Conservation (phyloP, 2,797 vertebrate genomes). For the Myiothlypis coronata region DNA sequence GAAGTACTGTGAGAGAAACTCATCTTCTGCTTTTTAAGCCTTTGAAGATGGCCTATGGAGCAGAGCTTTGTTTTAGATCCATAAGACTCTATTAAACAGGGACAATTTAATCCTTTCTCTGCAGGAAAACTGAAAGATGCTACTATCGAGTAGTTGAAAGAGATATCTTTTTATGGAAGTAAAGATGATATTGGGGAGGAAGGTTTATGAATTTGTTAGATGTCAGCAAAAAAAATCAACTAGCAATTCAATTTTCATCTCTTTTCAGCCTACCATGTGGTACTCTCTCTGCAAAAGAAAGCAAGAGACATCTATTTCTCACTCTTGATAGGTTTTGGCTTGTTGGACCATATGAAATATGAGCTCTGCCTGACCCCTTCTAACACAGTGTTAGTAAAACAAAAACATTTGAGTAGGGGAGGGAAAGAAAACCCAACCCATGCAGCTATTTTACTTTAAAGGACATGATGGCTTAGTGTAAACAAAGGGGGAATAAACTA, state of each 20-base stretch:
- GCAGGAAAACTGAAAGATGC: not conserved
- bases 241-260: conserved; percentile 2
- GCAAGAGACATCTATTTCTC: conserved; percentile 14
- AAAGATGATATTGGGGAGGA: not conserved
- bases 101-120: not conserved
- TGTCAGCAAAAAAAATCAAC: not conserved
- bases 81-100: not conserved
- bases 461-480: conserved; percentile 54
- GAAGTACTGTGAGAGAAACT: not conserved
- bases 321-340: conserved; percentile 39
- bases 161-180: not conserved
- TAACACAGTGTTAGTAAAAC: conserved; percentile 65
- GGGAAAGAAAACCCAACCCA: conserved; percentile 50
- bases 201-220: not conserved
- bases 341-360: conserved; percentile 52
- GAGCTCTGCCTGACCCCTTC: conserved; percentile 58
- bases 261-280: not conserved
- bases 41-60: not conserved
- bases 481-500: conserved; percentile 67
- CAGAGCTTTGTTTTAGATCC: not conserved
- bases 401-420: conserved; percentile 65
- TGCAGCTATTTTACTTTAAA: conserved; percentile 68
- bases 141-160: not conserved
- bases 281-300: not conserved
- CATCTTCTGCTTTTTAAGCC: not conserved